Evolutionary conservation across 2,113 vertebrate genomes (phyloP).

Genomic region (Otis tarda): DNA sequence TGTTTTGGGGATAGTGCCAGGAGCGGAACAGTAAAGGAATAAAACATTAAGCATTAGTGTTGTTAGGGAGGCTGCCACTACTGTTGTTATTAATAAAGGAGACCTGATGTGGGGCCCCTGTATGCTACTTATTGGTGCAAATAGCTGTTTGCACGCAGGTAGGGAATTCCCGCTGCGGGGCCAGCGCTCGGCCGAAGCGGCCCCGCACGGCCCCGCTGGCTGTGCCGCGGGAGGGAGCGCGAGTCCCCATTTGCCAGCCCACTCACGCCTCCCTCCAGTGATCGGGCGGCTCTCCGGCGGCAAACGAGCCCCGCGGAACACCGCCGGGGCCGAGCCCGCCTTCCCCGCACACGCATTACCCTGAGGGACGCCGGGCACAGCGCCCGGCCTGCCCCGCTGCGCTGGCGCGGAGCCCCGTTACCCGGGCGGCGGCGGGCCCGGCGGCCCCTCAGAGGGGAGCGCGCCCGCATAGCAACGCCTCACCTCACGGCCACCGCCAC

Average conservation of each 20-base stretch:
- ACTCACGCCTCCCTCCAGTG: neutral
- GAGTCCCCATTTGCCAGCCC: too few species aligned
- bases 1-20: neutral
- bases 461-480: neutral
- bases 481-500: neutral
- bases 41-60: neutral
- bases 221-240: fast-evolving
- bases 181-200: fast-evolving
- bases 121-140: neutral
- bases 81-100: neutral
- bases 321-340: neutral
- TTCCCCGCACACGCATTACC: neutral
- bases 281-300: neutral
- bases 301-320: fast-evolving
- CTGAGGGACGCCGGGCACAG: fast-evolving
- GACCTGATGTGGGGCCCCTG: neutral
- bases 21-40: neutral
- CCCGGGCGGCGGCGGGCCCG: neutral
- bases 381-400: neutral
- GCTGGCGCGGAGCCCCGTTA: neutral
- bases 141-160: neutral
- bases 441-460: neutral
- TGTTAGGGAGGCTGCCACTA: neutral
- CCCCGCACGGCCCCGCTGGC: neutral
- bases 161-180: neutral